Evolutionary conservation across 2,113 vertebrate species (phyloP), one percentile per base, ranked within the genome.

Genomic region (Diglossa brunneiventris): DNA sequence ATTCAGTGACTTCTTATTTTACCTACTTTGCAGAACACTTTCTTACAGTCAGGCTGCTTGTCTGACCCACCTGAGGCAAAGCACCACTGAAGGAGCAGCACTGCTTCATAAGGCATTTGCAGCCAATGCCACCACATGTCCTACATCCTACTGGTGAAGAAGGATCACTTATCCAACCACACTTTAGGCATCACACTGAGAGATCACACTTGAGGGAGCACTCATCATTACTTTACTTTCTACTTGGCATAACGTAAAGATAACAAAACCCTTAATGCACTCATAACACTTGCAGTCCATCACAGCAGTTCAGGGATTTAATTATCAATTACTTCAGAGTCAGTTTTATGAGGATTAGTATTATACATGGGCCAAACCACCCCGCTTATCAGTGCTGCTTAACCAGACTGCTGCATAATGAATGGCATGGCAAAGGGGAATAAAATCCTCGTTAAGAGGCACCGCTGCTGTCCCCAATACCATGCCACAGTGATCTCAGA

Each of bases 371-470:
- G 59, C 66, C 79, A 89, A 92, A 82, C 18, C 77, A 77, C 64
- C 79, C 84, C 84, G 50, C 69, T 95, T 87, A 96, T 90, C 95
- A 84, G 80, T 53, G 69, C 69, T 94, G 76, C 73, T 90, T 89
- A 96, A 87, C 50, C 41, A 78, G 68, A 37, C 42, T 63, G 44
- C 73, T 90, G 22, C 41, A 44, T 73, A 85, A 67, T 82, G 76
- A 83, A 68, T 61, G 42, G 47, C 31, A 35, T 6, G 49, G 88
- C 80, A 84, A 70, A 93, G 31, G 74, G 86, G 94, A 96, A 90
- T 94, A 89, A 95, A 96, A 94, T 96, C 92, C 87, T 89, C 26
- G 61, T 91, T 90, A 64, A 12, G 33, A 87, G 75, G 80, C 56
- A 53, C 46, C 64, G 76, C 68, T 92, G 18, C 76, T 92, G 62